Conservation (phyloP, 2,888 invertebrate genomes). For the Patella ulyssiponensis region DNA sequence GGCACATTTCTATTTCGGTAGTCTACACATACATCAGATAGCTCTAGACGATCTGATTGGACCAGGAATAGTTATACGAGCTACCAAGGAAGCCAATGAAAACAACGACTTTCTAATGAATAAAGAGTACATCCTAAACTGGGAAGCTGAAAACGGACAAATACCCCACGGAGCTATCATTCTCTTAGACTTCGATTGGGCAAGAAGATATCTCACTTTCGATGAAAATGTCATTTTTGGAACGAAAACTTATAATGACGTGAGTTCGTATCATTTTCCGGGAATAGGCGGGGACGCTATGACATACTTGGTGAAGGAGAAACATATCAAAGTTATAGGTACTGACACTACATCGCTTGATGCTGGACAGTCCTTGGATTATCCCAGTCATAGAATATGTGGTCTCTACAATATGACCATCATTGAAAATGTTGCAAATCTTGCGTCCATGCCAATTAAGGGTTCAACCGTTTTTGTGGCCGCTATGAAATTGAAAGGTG, state of each 20-base stretch:
- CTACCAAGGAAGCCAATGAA: constrained; percentile 32
- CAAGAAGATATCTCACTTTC: constrained; percentile 49
- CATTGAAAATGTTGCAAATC: constrained; percentile 77
- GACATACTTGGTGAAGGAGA: constrained; percentile 76
- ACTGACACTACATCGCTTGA: constrained; percentile 79
- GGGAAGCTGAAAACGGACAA: constrained; percentile 69
- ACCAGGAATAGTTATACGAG: too few relatives aligned
- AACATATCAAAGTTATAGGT: constrained; percentile 75
- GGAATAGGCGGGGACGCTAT: constrained; percentile 77
- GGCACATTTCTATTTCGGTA: too few relatives aligned
- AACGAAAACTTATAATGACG: constrained; percentile 14
- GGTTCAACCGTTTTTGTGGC: constrained; percentile 69
- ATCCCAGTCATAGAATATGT: constrained; percentile 75
- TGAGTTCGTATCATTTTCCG: constrained; percentile 27
- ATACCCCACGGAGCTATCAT: constrained; percentile 71
- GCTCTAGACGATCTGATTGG: too few relatives aligned
- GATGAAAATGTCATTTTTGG: constrained; percentile 39
- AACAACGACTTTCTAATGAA: constrained; percentile 55
- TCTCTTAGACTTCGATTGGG: constrained; percentile 70
- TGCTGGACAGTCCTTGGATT: constrained; percentile 73
- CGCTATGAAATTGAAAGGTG: constrained; percentile 78
- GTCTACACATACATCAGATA: too few relatives aligned
- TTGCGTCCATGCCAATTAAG: constrained; percentile 37
- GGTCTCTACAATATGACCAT: constrained; percentile 71
- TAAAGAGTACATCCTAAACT: constrained; percentile 66